Percentiles rank a stretch among this genome's conserved stretches.
Evolutionary conservation across 1,140 invertebrate species (phyloP).

Genomic region (Nymphalis io): DNA sequence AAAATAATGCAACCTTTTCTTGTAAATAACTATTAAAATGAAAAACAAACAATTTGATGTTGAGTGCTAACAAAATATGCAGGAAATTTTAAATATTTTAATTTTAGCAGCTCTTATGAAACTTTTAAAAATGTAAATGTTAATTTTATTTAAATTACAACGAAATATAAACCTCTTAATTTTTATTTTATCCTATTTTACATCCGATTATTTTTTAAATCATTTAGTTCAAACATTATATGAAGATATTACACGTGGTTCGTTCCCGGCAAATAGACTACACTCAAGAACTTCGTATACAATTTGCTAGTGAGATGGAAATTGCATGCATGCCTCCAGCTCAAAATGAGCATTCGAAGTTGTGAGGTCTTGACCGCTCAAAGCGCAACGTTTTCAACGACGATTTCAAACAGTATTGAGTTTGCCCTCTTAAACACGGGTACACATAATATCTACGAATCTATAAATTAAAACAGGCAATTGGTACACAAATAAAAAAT

Average conservation of each 20-base stretch:
- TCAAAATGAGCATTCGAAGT: constrained; percentile 2
- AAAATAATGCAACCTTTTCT: too few species aligned
- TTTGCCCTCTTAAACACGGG: background rate
- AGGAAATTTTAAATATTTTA: too few species aligned
- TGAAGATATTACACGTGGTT: background rate
- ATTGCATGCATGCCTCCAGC: background rate
- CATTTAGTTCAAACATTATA: background rate
- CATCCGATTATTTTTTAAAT: background rate
- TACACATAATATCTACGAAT: background rate
- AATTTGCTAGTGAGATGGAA: constrained; percentile 5
- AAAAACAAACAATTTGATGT: too few species aligned
- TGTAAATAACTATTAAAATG: too few species aligned
- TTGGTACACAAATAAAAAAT: too few species aligned
- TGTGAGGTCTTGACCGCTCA: background rate
- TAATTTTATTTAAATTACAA: too few species aligned
- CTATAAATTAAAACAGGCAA: too few species aligned
- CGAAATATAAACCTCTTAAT: too few species aligned
- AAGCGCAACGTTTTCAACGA: background rate
- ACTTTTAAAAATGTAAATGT: too few species aligned
- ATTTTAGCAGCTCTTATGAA: too few species aligned
- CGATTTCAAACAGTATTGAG: background rate
- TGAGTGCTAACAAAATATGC: too few species aligned
- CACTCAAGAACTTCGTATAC: background rate
- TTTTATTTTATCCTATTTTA: background rate
- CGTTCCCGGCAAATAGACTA: background rate